These are phyloP conservation scores for Latrodectus hesperus DNA, from an alignment of 2,888 invertebrate species.

Conservation along the genomic window DNA sequence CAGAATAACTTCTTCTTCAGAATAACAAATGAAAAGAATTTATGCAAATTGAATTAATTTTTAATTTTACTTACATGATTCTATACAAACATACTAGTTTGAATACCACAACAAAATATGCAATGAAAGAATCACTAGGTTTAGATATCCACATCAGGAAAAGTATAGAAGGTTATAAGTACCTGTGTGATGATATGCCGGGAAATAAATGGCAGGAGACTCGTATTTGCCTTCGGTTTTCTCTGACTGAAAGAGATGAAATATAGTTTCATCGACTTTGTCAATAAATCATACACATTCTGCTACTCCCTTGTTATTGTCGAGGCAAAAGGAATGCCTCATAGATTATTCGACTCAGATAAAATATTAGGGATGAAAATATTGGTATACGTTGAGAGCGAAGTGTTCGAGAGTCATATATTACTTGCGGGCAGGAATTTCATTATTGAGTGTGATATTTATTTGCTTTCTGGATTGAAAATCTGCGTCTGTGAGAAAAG, in stretches of 20 bases:
- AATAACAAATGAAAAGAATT: too few relatives aligned
- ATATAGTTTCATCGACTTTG: slow-evolving; percentile 50
- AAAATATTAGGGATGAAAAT: slow-evolving; percentile 48
- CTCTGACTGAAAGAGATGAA: slow-evolving; percentile 64
- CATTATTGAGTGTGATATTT: slow-evolving; percentile 5
- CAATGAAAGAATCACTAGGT: too few relatives aligned
- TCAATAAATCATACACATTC: slow-evolving; percentile 45
- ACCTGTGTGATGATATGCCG: slow-evolving; percentile 67
- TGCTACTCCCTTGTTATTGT: slow-evolving; percentile 23
- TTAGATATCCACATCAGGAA: background rate
- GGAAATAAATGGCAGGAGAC: slow-evolving; percentile 61
- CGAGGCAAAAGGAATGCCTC: slow-evolving; percentile 27
- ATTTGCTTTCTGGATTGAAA: slow-evolving; percentile 11
- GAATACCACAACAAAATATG: too few relatives aligned
- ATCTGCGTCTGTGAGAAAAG: background rate
- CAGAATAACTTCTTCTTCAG: too few relatives aligned
- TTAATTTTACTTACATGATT: too few relatives aligned
- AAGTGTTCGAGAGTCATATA: slow-evolving; percentile 24
- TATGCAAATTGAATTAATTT: too few relatives aligned
- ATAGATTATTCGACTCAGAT: slow-evolving; percentile 41
- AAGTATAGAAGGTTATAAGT: background rate
- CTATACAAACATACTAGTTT: too few relatives aligned
- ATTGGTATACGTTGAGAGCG: slow-evolving; percentile 23
- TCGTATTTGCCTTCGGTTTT: slow-evolving; percentile 64
- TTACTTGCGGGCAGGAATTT: slow-evolving; percentile 10